A percentile compares a stretch with the other conserved stretches of the same genome.
Conservation (phyloP, 37 sponge, comb jelly and placozoan genomes). For the Geodia barretti region DNA sequence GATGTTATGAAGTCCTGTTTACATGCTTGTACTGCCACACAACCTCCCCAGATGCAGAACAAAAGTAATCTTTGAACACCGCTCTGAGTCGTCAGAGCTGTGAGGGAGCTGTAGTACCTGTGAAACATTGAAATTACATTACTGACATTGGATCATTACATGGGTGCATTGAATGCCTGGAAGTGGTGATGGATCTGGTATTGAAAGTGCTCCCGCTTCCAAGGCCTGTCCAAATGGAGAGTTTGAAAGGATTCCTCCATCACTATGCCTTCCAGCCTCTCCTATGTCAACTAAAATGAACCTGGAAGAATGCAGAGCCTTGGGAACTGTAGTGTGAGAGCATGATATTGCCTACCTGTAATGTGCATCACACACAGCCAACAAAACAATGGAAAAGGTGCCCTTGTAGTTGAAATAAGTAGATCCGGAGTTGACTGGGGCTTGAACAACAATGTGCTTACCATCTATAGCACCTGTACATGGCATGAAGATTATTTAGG, state of each 20-base stretch:
- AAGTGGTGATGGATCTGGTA: constrained; percentile 15
- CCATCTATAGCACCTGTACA: constrained; percentile 32
- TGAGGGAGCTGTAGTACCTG: too few relatives aligned
- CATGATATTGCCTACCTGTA: constrained; percentile 25
- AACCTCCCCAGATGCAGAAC: too few relatives aligned
- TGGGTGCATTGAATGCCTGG: too few relatives aligned
- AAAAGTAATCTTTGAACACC: too few relatives aligned
- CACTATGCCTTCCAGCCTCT: constrained; percentile 54
- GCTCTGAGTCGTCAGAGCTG: too few relatives aligned
- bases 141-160: too few relatives aligned
- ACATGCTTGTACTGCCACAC: too few relatives aligned
- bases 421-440: constrained; percentile 41
- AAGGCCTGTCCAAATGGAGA: constrained; percentile 45
- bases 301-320: too few relatives aligned
- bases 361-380: constrained; percentile 37
- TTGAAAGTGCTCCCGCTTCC: constrained; percentile 19
- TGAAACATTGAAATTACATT: too few relatives aligned
- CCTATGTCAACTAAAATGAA: constrained; percentile 48
- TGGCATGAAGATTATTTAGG: neutral
- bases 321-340: too few relatives aligned
- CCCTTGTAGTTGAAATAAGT: constrained; percentile 45
- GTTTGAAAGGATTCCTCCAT: constrained; percentile 52
- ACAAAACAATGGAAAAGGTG: constrained; percentile 25
- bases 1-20: too few relatives aligned
- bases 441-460: constrained; percentile 53